Evolutionary conservation across 2,113 vertebrate genomes (phyloP), one percentile per base, ranked within the genome.

Genomic region (Caranx ignobilis): DNA sequence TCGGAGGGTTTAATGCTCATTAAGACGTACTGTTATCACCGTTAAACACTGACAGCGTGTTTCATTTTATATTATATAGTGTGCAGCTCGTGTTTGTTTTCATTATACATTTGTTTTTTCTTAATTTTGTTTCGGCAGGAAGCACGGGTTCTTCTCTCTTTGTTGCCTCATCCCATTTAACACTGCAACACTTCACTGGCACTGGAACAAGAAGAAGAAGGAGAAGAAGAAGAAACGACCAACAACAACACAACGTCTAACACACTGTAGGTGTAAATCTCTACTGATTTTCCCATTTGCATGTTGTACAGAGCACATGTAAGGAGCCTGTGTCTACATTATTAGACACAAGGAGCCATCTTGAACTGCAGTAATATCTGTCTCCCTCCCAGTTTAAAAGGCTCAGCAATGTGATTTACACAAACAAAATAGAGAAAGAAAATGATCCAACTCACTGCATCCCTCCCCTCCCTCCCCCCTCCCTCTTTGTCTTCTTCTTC

Each of bases 1-100:
- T 81, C 81, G 45, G 34, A 75, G 59, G 54, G 45, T 78, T 86
- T 87, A 75, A 79, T 21, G 63, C 57, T 92, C 63, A 83, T 82
- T 65, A 81, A 77, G 75, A 88, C 50, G 26, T 61, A 31, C 43
- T 21, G 37, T 85, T 87, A 86, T 69, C 75, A 79, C 77, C 83
- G 77, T 79, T 88, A 71, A 90, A 81, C 56, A 72, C 15, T 56
- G 69, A 84, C 77, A 72, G 59, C n/a, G 13, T 73, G 73, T 71
- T 78, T 65, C 0, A 34, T 39, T 47, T 65, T 65, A 18, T 32
- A 43, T 21, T 66, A 15, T 11, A 26, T 26, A 26, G 15, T 66
- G 26, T 19, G 3, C 41, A 45, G 47, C 19, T 19, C 47, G 9
- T 64, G 52, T 54, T 79, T 26, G 7, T 55, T 54, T n/a, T 19